Base-by-base conservation (phyloP, 2,113 vertebrate genomes). In the Shinisaurus crocodilurus region DNA sequence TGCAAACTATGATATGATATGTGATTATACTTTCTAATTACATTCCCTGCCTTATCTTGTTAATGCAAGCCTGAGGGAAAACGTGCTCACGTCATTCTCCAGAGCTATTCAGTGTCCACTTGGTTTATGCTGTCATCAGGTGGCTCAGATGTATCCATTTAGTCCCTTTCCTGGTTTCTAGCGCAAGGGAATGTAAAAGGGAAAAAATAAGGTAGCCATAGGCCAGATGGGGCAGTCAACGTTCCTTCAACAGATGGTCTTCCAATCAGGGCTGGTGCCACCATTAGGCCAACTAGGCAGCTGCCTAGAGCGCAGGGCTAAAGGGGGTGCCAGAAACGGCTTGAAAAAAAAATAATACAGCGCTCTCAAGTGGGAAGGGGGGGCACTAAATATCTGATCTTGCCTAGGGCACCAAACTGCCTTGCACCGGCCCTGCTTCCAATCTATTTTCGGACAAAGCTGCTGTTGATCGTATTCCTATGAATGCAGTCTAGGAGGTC, bases 21-120 rank as follows among this genome's bases (percentile, higher is more conserved):
- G 77, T 86, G 90, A 94, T 91, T 89, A 86, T 91, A 92, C 89
- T 91, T 93, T 86, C 91, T 95, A 94, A 96, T 96, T 95, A 93
- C 88, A 86, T 93, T 96, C 95, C 91, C 91, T 95, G 90, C 85
- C 91, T 96, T 94, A 50, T 94, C 89, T 90, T 63, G 83, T 91
- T 76, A 87, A 23, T n/a, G 0, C 20, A 57, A 72, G 16, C 83
- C 57, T 69, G 43, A 88, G 69, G 90, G 48, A 86, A 50, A 75
- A 27, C 9, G 40, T 80, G 50, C 63, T 91, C 0, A 16, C 43
- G 77, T 90, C 92, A 86, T 77, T n/a, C 27, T 37, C 57, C 25
- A 70, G 63, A 89, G 45, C 50, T 65, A 12, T 88, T 89, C 72
- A 89, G 9, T 72, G 57, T 83, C 89, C 5, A 60, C 40, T 63